A percentile compares a stretch with the other conserved stretches of the same genome.
Conservation (phyloP, 2,888 invertebrate genomes). For the Cephus sareptanus region DNA sequence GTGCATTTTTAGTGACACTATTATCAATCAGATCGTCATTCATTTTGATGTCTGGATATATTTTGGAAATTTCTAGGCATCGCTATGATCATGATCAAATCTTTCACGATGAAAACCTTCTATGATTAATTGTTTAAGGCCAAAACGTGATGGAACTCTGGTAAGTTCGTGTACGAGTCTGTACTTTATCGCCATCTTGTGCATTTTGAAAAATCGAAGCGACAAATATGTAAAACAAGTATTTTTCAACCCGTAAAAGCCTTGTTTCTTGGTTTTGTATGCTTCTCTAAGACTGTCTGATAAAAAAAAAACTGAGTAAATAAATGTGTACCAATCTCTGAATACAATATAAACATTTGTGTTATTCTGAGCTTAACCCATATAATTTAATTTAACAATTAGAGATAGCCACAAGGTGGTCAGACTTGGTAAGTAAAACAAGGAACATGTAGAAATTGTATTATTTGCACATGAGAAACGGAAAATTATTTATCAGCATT, state of each 20-base stretch:
- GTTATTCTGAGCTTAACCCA: slow-evolving; percentile 1
- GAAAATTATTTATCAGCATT: slow-evolving; percentile 42
- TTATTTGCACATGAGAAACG: slow-evolving; percentile 3
- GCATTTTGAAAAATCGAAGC: slow-evolving; percentile 29
- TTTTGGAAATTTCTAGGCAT: neutral
- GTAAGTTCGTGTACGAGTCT: neutral
- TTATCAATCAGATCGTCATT: neutral
- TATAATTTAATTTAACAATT: neutral
- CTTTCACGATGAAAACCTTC: neutral
- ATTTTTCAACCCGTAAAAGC: slow-evolving; percentile 50
- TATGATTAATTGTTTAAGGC: neutral
- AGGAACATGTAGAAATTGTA: neutral
- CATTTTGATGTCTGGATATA: neutral
- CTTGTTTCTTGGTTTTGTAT: slow-evolving; percentile 61
- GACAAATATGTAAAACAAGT: slow-evolving; percentile 40
- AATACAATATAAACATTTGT: slow-evolving; percentile 24
- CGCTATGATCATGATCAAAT: neutral
- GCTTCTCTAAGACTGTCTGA: slow-evolving; percentile 64
- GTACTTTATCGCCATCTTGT: slow-evolving; percentile 4
- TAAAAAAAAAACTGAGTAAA: slow-evolving; percentile 58
- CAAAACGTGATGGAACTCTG: neutral
- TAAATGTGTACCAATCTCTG: slow-evolving; percentile 65
- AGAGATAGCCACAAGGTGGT: neutral
- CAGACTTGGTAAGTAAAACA: neutral
- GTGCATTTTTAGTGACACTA: neutral